Evolutionary conservation across 2,888 invertebrate genomes (phyloP), one percentile per base, ranked within the genome.

Genomic region (Baccha elongata): DNA sequence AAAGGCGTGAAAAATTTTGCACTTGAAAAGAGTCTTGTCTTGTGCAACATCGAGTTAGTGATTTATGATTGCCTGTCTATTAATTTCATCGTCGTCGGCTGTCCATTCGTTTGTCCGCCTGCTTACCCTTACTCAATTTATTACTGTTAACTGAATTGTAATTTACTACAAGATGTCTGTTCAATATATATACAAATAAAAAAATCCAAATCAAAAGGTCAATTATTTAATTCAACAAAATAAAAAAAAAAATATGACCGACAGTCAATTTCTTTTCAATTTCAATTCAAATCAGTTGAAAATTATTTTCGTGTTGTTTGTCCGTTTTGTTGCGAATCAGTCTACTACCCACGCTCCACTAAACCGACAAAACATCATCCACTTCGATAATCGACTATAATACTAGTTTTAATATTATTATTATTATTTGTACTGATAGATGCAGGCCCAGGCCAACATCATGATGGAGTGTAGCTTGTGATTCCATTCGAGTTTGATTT

Each of bases 181-280:
- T 23, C 53, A 35, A 26, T 35, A 64, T 21, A 15, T n/a, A n/a
- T n/a, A n/a, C n/a, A n/a, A 13, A 17, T 71, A 26, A 50, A 72
- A 50, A 64, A 52, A 68, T 78, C 37, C 76, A 83, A 83, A 83
- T 83, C 83, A 83, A 83, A 83, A 68, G 72, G 55, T 72, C 83
- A 78, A 83, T 83, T 83, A 83, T 83, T 83, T 78, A 83, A 83
- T 83, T 83, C 72, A 78, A 72, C 72, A 72, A 83, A 68, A 83
- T 80, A 71, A 72, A 50, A 72, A 62, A 32, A 32, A 68, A 32
- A 55, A 68, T n/a, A 83, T 83, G 83, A 64, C 83, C 83, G 83
- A 83, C 83, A 83, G 73, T 78, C 83, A 78, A 83, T 83, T 83
- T 83, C 83, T 72, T 83, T 83, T 83, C 83, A 83, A 83, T 83